Evolutionary conservation across 2,113 vertebrate genomes (phyloP).

Genomic region (Labeo rohita): DNA sequence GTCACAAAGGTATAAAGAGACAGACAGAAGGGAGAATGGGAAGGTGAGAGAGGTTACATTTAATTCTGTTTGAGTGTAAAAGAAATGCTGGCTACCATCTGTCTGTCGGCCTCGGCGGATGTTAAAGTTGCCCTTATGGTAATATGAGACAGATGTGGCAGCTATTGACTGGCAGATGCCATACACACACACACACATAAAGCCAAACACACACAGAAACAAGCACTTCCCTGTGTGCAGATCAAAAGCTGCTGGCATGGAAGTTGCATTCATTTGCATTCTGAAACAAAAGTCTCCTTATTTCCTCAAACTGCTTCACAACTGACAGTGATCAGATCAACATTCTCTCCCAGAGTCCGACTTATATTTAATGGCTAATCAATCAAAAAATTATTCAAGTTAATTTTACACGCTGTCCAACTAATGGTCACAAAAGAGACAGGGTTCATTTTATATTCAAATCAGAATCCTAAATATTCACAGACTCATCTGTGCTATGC

Average conservation of each 20-base stretch:
- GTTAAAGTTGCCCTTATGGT: conserved; percentile 28
- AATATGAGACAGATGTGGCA: conserved; percentile 48
- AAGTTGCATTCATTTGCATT: conserved; percentile 12
- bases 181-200: neutral
- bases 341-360: neutral
- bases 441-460: conserved; percentile 2
- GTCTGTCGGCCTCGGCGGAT: conserved; percentile 23
- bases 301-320: neutral
- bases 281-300: conserved; percentile 19
- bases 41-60: conserved; percentile 32
- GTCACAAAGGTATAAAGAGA: conserved; percentile 21
- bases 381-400: conserved; percentile 12
- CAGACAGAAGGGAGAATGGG: neutral
- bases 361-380: conserved; percentile 19
- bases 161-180: conserved; percentile 34
- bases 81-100: conserved; percentile 29
- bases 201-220: neutral
- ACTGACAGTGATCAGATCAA: neutral
- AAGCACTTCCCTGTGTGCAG: conserved; percentile 8
- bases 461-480: conserved; percentile 36
- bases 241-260: conserved; percentile 23
- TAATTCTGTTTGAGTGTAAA: conserved; percentile 33
- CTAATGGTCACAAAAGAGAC: conserved; percentile 1
- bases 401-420: conserved; percentile 4
- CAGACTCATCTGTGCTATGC: conserved; percentile 36